Base-by-base conservation (phyloP, 2,113 vertebrate species). In the Potamarius usumacintae region DNA sequence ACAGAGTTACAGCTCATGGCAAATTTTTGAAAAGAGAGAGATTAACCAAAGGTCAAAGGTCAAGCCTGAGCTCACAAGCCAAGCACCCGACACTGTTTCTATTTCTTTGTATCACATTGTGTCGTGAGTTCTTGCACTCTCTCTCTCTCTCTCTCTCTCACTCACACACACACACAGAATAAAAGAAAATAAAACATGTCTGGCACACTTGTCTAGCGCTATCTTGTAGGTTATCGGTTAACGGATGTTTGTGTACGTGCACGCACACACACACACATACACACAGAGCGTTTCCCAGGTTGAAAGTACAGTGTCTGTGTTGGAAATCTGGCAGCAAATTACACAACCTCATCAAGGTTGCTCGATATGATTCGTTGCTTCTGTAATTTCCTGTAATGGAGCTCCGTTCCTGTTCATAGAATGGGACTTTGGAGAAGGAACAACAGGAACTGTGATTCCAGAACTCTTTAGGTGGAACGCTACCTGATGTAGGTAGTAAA, bases 81-180 rank as follows among this genome's bases (percentile, higher is more conserved):
- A 12, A 58, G 78, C 53, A 57, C 76, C 14, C 77, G 2, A 57
- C 77, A 79, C 55, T 17, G 7, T 57, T 80, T 58, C 25, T 20
- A 20, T 62, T 82, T 82, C 30, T 62, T 48, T 62, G 65, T 50
- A 25, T 62, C 71, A 50, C 22, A 97, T 90, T 62, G 10, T 62
- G 69, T 25, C 42, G 42, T 42, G 42, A 42, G 42, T 42, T 42
- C 42, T 42, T 42, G 42, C 52, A 27, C 74, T 63, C 27, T 42
- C 85, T 48, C 50, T 11, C 12, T 62, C 5, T 62, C 67, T 80
- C 84, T 82, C 74, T 71, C 81, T 72, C 89, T 67, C 86, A n/a
- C n/a, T n/a, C 89, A 86, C 90, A 87, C 91, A 90, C 90, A 90
- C 72, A 85, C 84, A 86, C 58, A 85, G 81, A 65, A 27, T 83